These are phyloP conservation scores for Amphibalanus amphitrite DNA, from an alignment of 1,140 invertebrate species.

Conservation along the genomic window DNA sequence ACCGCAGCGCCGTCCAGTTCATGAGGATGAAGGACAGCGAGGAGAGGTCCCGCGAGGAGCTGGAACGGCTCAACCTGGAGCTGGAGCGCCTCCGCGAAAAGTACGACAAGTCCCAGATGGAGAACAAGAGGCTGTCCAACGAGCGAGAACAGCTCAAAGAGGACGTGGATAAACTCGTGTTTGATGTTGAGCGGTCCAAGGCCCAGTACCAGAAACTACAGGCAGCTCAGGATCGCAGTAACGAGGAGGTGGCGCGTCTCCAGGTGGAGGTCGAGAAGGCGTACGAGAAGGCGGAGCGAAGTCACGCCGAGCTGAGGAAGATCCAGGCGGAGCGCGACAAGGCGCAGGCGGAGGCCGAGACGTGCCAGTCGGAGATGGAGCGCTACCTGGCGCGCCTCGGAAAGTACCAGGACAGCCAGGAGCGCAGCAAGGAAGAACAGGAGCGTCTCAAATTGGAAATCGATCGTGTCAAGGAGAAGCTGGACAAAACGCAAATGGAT, in stretches of 20 bases:
- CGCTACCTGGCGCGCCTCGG: constrained; percentile 52
- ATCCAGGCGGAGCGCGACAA: constrained; percentile 55
- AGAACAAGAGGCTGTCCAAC: constrained; percentile 55
- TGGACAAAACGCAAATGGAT: constrained; percentile 61
- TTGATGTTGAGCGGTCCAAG: constrained; percentile 65
- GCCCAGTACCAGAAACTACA: constrained; percentile 64
- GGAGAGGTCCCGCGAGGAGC: constrained; percentile 74
- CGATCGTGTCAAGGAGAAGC: constrained; percentile 57
- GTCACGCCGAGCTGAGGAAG: constrained; percentile 59
- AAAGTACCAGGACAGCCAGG: constrained; percentile 57
- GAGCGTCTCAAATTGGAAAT: constrained; percentile 62
- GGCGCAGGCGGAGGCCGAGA: constrained; percentile 44
- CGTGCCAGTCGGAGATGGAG: constrained; percentile 46
- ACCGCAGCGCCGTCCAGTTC: constrained; percentile 61
- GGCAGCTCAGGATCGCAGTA: constrained; percentile 62
- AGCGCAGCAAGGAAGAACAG: constrained; percentile 54
- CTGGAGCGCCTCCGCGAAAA: constrained; percentile 71
- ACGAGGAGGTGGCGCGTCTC: constrained; percentile 68
- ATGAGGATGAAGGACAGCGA: constrained; percentile 70
- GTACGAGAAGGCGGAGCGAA: constrained; percentile 73
- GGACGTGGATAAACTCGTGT: constrained; percentile 61
- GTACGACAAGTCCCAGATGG: constrained; percentile 71
- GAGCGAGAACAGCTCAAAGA: constrained; percentile 70
- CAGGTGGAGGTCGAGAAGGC: constrained; percentile 76
- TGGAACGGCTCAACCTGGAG: constrained; percentile 57